These are phyloP conservation scores for Phytoseiulus persimilis DNA, from an alignment of 2,888 invertebrate species.

Conservation along the genomic window DNA sequence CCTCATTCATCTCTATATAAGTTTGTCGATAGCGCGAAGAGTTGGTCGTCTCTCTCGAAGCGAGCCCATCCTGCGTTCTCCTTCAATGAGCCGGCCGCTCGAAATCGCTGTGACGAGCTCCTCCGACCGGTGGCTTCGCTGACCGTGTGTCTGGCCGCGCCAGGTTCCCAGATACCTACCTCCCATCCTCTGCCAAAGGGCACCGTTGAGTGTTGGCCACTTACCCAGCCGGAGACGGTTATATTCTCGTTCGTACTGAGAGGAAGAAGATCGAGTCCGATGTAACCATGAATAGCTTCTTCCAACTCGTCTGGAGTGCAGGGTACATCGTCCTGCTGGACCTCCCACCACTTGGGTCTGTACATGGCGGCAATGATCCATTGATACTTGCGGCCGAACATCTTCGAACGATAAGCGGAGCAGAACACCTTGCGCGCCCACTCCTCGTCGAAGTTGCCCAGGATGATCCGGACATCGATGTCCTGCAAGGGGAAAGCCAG, in stretches of 20 bases:
- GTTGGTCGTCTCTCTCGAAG: background rate
- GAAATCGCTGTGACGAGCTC: background rate
- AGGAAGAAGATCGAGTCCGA: slow-evolving; percentile 77
- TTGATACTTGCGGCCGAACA: slow-evolving; percentile 85
- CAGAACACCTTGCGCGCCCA: slow-evolving; percentile 67
- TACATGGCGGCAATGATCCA: slow-evolving; percentile 83
- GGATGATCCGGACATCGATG: slow-evolving; percentile 84
- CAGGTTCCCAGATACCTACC: background rate
- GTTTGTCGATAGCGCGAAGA: slow-evolving; percentile 30
- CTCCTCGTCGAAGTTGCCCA: slow-evolving; percentile 89
- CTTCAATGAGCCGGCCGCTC: background rate
- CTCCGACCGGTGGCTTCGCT: background rate
- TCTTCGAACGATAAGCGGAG: slow-evolving; percentile 49
- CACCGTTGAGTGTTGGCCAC: slow-evolving; percentile 49
- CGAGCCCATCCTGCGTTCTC: background rate
- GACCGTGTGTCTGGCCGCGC: background rate
- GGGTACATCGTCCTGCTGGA: slow-evolving; percentile 44
- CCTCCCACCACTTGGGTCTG: slow-evolving; percentile 47
- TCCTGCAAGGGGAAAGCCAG: slow-evolving; percentile 54
- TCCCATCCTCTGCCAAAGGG: background rate
- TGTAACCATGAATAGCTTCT: slow-evolving; percentile 73
- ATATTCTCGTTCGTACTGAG: slow-evolving; percentile 75
- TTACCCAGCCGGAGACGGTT: slow-evolving; percentile 80
- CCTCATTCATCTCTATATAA: slow-evolving; percentile 35
- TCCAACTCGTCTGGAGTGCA: slow-evolving; percentile 67